A percentile compares a stretch with the other conserved stretches of the same genome.
These are phyloP conservation scores for Elephas maximus DNA, from an alignment of 2,113 vertebrate genomes.

Conservation along the genomic window DNA sequence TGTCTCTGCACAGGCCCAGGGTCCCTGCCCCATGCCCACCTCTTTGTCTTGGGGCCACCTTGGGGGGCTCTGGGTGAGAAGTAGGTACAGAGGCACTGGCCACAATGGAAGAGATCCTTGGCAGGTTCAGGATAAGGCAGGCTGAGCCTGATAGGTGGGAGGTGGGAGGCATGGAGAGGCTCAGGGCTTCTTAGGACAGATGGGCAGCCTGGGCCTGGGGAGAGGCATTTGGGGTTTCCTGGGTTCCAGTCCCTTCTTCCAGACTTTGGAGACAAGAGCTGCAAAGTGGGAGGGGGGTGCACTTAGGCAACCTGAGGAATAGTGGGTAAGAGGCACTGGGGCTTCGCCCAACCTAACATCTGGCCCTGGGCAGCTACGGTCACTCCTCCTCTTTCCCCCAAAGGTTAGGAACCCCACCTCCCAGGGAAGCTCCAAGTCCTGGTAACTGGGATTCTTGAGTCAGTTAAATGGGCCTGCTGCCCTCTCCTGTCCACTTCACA, in stretches of 20 bases:
- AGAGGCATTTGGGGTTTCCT: neutral
- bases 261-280: neutral
- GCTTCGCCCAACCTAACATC: neutral
- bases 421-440: neutral
- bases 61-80: neutral
- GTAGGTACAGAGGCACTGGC: neutral
- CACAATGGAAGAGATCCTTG: slow-evolving; percentile 8
- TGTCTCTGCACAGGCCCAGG: slow-evolving; percentile 31
- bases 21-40: neutral
- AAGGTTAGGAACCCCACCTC: neutral
- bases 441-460: neutral
- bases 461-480: neutral
- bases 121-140: neutral
- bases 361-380: neutral
- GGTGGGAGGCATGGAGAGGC: neutral
- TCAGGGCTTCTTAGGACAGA: neutral
- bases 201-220: neutral
- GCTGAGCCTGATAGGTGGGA: neutral
- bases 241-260: neutral
- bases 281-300: neutral
- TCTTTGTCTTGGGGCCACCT: slow-evolving; percentile 72
- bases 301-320: neutral
- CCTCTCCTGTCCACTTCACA: neutral
- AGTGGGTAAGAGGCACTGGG: neutral
- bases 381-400: neutral